These are phyloP conservation scores for Chloroclystis v-ata DNA, from an alignment of 2,888 invertebrate species.

Conservation along the genomic window DNA sequence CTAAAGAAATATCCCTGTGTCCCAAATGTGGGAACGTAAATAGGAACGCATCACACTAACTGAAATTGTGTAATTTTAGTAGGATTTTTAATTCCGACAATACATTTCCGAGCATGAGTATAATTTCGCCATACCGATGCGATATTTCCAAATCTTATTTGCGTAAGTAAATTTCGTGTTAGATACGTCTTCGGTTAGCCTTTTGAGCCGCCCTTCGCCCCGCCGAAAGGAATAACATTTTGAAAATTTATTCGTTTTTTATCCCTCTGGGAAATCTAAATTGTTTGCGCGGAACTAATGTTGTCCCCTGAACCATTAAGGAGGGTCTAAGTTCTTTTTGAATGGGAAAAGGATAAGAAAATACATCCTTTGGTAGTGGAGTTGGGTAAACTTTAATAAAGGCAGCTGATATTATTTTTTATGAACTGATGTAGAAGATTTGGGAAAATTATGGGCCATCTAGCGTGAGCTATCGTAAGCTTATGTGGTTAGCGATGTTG, in stretches of 20 bases:
- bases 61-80: background rate
- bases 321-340: constrained; percentile 36
- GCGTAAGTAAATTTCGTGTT: constrained; percentile 19
- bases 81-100: background rate
- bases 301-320: constrained; percentile 37
- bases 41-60: no score
- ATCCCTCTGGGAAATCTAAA: constrained; percentile 34
- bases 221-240: constrained; percentile 30
- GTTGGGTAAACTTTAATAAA: constrained; percentile 11
- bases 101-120: background rate
- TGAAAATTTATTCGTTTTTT: constrained; percentile 31
- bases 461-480: no score
- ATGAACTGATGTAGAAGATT: background rate
- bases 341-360: constrained; percentile 36
- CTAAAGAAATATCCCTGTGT: no score
- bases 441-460: no score
- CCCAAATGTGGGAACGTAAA: no score
- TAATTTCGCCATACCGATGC: constrained; percentile 10
- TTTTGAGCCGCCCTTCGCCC: constrained; percentile 18
- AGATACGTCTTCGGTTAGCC: constrained; percentile 20
- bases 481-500: no score
- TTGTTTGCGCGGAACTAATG: constrained; percentile 51
- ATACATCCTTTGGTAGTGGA: constrained; percentile 22
- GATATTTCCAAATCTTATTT: constrained; percentile 17
- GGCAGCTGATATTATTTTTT: constrained; percentile 9